Evolutionary conservation across 2,888 invertebrate genomes (phyloP), one percentile per base, ranked within the genome.

Genomic region (Griposia aprilina): DNA sequence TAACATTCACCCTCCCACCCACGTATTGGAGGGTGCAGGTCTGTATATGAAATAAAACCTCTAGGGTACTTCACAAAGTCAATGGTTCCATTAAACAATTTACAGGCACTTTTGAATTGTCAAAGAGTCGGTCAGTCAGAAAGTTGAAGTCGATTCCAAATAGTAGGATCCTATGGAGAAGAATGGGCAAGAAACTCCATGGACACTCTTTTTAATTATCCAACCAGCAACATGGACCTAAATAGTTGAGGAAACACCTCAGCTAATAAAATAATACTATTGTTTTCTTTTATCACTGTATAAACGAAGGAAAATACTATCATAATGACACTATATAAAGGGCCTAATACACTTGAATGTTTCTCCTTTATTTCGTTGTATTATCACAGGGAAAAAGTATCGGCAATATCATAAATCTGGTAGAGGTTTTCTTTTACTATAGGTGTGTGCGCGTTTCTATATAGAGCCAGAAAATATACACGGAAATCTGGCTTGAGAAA

Each of bases 391-490:
- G 80, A 63, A 83, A 74, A 71, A 74, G 50, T 48, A 67, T 71
- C 55, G 52, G 73, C 59, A 84, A 87, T 84, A 87, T 62, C 57
- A 65, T 84, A 87, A 87, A 87, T 87, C 81, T 74, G 70, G 70
- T 76, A 17, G 65, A 60, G 74, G 73, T 63, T 84, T 48, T 36
- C 62, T 65, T 62, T 17, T 63, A 23, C 41, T 75, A 52, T 69
- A 72, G 36, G 52, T 62, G 45, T 69, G 15, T 52, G 50, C n/a
- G 36, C 4, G 52, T 48, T 74, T 72, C 71, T 60, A 78, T 73
- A 78, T 79, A 72, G 68, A 73, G 17, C 41, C 45, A 83, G 52
- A 75, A 84, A 83, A 86, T 75, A 45, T 74, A 48, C 57, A 57
- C 4, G 45, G 62, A 83, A 83, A 75, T 79, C 74, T 77, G 68